Conservation (phyloP, 2,113 vertebrate genomes). For the Myxocyprinus asiaticus region DNA sequence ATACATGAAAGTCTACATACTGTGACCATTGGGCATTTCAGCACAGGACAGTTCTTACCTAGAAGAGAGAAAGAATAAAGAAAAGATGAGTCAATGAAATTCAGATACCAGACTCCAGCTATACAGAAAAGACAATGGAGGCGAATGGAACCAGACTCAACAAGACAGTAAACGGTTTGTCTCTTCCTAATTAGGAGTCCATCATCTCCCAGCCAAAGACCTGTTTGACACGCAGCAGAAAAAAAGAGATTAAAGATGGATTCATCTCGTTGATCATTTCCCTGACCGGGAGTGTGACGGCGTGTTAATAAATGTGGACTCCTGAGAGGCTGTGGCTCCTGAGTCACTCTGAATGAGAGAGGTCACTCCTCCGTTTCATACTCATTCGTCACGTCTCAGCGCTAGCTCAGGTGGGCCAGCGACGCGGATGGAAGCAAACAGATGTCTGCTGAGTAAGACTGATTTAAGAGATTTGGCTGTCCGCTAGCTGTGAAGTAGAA, state of each 20-base stretch:
- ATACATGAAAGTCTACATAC: slow-evolving; percentile 39
- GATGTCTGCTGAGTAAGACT: slow-evolving; percentile 60
- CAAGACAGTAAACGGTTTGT: slow-evolving; percentile 11
- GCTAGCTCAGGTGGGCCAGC: slow-evolving; percentile 32
- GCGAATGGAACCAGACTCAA: neutral
- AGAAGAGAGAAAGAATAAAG: slow-evolving; percentile 39
- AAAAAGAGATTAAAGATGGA: slow-evolving; percentile 53
- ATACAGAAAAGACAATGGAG: slow-evolving; percentile 7
- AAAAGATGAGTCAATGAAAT: slow-evolving; percentile 10
- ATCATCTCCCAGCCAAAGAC: slow-evolving; percentile 35
- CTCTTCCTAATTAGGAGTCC: slow-evolving; percentile 49
- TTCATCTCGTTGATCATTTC: slow-evolving; percentile 55
- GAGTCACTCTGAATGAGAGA: slow-evolving; percentile 51
- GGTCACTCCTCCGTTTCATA: slow-evolving; percentile 50
- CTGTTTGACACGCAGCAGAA: slow-evolving; percentile 44
- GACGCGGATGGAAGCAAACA: slow-evolving; percentile 37
- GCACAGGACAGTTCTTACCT: slow-evolving; percentile 50
- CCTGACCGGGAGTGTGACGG: slow-evolving; percentile 35
- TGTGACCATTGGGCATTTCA: slow-evolving; percentile 6
- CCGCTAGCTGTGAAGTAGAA: slow-evolving; percentile 38
- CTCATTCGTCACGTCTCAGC: slow-evolving; percentile 47
- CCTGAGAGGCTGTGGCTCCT: slow-evolving; percentile 30
- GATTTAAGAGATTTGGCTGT: slow-evolving; percentile 36
- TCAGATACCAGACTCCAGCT: neutral
- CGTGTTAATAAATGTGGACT: slow-evolving; percentile 51